Evolutionary conservation across 2,888 invertebrate species (phyloP).

Genomic region (Lumbricus terrestris): DNA sequence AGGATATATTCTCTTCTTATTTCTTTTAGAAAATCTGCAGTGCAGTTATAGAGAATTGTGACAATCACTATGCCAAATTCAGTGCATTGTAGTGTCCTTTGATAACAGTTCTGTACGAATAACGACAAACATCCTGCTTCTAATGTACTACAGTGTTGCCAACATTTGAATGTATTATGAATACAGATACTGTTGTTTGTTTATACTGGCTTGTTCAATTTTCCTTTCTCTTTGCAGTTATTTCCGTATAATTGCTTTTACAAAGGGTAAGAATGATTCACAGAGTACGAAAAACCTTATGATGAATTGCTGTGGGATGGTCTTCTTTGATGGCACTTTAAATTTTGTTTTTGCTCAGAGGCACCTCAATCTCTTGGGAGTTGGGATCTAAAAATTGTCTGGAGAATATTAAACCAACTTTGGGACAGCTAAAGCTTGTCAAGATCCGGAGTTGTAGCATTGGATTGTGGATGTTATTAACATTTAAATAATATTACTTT

Average conservation of each 20-base stretch:
- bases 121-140: neutral
- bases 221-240: neutral
- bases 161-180: neutral
- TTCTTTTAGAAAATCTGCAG: neutral
- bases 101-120: neutral
- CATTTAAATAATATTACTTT: no score
- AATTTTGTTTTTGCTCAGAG: no score
- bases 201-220: neutral
- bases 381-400: neutral
- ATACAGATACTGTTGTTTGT: neutral
- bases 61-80: neutral
- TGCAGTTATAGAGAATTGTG: neutral
- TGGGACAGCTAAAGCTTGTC: no score
- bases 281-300: neutral
- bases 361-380: neutral
- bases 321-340: neutral
- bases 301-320: neutral
- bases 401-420: neutral
- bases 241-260: neutral
- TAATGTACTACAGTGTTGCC: neutral
- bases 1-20: neutral
- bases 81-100: neutral
- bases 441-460: no score
- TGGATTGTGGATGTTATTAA: no score
- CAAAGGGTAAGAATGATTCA: neutral